Evolutionary conservation across 2,888 invertebrate genomes (phyloP).

Genomic region (Thera obeliscata): DNA sequence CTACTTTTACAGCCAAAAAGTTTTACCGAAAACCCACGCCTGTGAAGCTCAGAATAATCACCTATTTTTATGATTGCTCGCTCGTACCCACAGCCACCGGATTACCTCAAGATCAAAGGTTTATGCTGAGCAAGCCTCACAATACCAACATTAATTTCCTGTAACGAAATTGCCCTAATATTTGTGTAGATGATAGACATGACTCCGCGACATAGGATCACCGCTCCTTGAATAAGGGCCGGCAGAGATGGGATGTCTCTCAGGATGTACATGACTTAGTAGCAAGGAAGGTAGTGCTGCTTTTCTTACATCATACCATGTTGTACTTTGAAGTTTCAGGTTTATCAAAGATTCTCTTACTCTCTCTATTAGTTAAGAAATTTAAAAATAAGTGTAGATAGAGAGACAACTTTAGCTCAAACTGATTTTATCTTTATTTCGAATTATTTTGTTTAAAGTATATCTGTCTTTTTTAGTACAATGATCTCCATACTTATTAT

Average conservation of each 20-base stretch:
- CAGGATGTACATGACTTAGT: constrained; percentile 4
- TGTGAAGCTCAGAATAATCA: too few relatives aligned
- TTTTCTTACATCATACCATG: not conserved
- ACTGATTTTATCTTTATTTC: too few relatives aligned
- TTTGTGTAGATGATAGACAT: constrained; percentile 13
- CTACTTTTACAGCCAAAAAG: too few relatives aligned
- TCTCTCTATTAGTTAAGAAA: not conserved
- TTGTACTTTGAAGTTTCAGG: too few relatives aligned
- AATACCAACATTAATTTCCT: constrained; percentile 22
- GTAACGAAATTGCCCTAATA: constrained; percentile 10
- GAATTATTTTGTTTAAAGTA: too few relatives aligned
- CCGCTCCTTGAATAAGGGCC: constrained; percentile 1
- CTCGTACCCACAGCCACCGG: not conserved
- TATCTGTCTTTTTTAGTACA: too few relatives aligned
- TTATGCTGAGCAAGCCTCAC: constrained; percentile 10
- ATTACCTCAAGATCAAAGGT: constrained; percentile 10
- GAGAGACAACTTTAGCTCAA: too few relatives aligned
- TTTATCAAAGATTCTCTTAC: not conserved
- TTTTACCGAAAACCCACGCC: too few relatives aligned
- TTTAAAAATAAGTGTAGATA: too few relatives aligned
- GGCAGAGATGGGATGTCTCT: constrained; percentile 9
- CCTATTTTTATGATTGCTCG: too few relatives aligned
- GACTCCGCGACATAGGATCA: not conserved
- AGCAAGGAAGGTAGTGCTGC: not conserved
- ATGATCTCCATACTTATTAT: too few relatives aligned